These are phyloP conservation scores for Leptatherina wallacei DNA, from an alignment of 2,797 vertebrate species.

Conservation along the genomic window DNA sequence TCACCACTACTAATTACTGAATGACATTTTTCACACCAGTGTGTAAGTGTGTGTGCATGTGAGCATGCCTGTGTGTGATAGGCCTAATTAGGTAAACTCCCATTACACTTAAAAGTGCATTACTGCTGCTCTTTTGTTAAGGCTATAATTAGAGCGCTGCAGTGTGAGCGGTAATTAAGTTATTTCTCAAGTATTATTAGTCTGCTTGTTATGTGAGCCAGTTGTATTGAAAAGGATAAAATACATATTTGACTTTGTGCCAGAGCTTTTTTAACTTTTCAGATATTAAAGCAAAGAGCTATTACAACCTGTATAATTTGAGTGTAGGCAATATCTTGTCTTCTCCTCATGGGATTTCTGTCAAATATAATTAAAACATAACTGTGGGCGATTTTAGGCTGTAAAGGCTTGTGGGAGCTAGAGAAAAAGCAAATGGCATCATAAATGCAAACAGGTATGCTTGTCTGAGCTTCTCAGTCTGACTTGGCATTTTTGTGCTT, in stretches of 20 bases:
- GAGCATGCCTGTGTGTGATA: constrained; percentile 52
- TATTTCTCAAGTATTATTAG: constrained; percentile 75
- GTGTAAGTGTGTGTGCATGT: constrained; percentile 31
- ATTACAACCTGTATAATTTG: constrained; percentile 47
- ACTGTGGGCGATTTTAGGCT: constrained; percentile 19
- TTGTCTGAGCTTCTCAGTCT: constrained; percentile 30
- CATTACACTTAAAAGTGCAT: constrained; percentile 81
- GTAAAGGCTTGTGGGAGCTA: background rate
- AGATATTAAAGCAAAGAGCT: constrained; percentile 58
- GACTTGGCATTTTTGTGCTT: constrained; percentile 57
- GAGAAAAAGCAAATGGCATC: constrained; percentile 13
- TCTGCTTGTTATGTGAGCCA: constrained; percentile 65
- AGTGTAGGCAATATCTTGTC: constrained; percentile 23
- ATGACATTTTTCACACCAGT: constrained; percentile 62
- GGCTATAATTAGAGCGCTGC: constrained; percentile 71
- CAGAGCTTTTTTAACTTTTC: constrained; percentile 52
- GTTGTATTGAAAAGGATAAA: constrained; percentile 56
- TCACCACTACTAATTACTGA: constrained; percentile 72
- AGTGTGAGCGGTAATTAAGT: constrained; percentile 75
- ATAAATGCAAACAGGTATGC: background rate
- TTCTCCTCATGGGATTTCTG: constrained; percentile 40
- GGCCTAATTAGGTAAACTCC: constrained; percentile 78
- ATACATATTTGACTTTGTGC: constrained; percentile 64
- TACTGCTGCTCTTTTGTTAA: constrained; percentile 79
- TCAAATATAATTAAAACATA: constrained; percentile 42